Evolutionary conservation across 1,140 invertebrate species (phyloP).

Genomic region (Orchesella cincta): DNA sequence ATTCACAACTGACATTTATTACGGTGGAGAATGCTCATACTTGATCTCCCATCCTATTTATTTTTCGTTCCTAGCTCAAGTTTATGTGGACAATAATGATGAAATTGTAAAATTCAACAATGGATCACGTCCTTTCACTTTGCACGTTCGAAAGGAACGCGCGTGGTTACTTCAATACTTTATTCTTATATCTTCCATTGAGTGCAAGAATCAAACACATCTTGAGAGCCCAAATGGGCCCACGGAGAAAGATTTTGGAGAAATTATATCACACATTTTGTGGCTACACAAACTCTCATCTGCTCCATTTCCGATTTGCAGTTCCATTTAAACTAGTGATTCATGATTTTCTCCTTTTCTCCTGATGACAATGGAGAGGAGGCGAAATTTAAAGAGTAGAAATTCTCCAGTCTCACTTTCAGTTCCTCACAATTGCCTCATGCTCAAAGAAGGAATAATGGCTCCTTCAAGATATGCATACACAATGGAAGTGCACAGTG

Average conservation of each 20-base stretch:
- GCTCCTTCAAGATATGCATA: not conserved
- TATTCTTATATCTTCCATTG: not conserved
- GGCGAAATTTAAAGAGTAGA: not conserved
- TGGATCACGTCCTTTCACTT: not conserved
- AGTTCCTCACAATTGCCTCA: not conserved
- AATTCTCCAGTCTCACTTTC: not conserved
- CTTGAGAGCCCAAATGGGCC: not conserved
- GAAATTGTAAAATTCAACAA: not conserved
- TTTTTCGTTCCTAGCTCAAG: not conserved
- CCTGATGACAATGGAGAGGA: not conserved
- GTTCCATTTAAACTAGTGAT: slow-evolving; percentile 22
- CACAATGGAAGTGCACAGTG: no score
- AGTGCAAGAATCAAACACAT: not conserved
- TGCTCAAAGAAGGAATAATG: slow-evolving; percentile 6
- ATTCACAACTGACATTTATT: slow-evolving; percentile 4
- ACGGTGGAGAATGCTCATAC: not conserved
- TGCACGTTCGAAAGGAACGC: not conserved
- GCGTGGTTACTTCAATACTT: not conserved
- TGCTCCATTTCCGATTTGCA: not conserved
- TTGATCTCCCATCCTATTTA: not conserved
- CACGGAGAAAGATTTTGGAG: slow-evolving; percentile 12
- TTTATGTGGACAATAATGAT: not conserved
- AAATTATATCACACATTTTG: slow-evolving; percentile 11
- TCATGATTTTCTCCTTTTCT: slow-evolving; percentile 8
- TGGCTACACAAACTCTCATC: not conserved